phyloP scores from a whole-genome alignment of 2,888 invertebrate species.

The Craniophora ligustri region DNA sequence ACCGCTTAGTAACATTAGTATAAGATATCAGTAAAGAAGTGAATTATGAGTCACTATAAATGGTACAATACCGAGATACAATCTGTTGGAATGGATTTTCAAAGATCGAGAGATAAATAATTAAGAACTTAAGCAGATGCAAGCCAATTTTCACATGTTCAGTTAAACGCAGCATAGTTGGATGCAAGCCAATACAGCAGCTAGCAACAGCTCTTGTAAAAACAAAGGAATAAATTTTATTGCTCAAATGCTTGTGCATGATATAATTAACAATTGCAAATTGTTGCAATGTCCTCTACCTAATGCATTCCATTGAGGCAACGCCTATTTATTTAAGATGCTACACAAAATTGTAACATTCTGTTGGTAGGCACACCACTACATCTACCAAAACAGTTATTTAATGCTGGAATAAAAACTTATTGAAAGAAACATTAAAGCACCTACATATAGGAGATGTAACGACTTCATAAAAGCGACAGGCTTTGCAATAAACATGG shows the following conservation, averaged over 20 bases:
- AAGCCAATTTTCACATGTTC: constrained; percentile 53
- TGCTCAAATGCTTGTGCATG: constrained; percentile 37
- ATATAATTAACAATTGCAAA: constrained; percentile 37
- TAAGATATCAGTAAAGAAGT: neutral
- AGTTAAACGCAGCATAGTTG: constrained; percentile 68
- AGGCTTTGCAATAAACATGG: constrained; percentile 29
- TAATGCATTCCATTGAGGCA: constrained; percentile 27
- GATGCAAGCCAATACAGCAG: constrained; percentile 65
- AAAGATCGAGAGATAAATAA: constrained; percentile 1
- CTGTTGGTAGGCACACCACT: constrained; percentile 3
- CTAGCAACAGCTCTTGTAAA: constrained; percentile 64
- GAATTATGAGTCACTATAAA: neutral
- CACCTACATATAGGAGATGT: constrained; percentile 11
- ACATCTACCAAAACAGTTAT: constrained; percentile 8
- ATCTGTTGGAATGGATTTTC: neutral
- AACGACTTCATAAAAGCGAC: constrained; percentile 10
- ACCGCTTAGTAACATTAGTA: neutral
- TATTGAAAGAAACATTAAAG: constrained; percentile 26
- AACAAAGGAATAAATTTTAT: constrained; percentile 60
- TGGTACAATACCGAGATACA: constrained; percentile 4
- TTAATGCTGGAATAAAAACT: constrained; percentile 26
- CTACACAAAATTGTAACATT: constrained; percentile 16
- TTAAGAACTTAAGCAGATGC: constrained; percentile 20
- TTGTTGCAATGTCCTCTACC: constrained; percentile 27
- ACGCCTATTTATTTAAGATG: constrained; percentile 33